These are phyloP conservation scores for Mizuhopecten yessoensis DNA, from an alignment of 1,140 invertebrate genomes.

Conservation along the genomic window DNA sequence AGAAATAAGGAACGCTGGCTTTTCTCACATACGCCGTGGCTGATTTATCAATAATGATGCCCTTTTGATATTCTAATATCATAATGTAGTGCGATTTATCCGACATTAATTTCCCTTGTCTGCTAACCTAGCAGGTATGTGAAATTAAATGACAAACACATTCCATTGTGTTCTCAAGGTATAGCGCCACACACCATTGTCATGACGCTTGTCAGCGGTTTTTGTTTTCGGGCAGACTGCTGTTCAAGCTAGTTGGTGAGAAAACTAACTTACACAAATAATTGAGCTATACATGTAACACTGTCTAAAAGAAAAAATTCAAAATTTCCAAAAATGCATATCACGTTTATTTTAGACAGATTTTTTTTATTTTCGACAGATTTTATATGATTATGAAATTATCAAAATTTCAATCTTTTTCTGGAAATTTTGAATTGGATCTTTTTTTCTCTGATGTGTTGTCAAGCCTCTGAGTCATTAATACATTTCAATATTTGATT, in stretches of 20 bases:
- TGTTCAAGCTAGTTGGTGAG: too few relatives aligned
- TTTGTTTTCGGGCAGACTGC: not conserved
- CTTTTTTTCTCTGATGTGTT: not conserved
- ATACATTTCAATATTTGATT: not conserved
- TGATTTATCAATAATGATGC: constrained; percentile 26
- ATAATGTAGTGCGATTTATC: constrained; percentile 17
- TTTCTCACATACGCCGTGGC: not conserved
- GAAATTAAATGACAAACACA: constrained; percentile 29
- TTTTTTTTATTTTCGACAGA: too few relatives aligned
- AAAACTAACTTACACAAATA: not conserved
- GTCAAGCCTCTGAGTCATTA: too few relatives aligned
- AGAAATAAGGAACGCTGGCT: not conserved
- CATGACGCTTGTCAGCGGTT: not conserved
- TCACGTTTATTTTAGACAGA: too few relatives aligned
- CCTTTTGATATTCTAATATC: constrained; percentile 29
- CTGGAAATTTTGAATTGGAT: too few relatives aligned
- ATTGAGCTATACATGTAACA: not conserved
- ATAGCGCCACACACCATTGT: not conserved
- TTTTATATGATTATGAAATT: too few relatives aligned
- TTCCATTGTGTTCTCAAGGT: not conserved
- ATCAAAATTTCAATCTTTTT: too few relatives aligned
- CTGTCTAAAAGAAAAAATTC: not conserved
- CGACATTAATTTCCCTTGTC: constrained; percentile 38
- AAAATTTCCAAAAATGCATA: too few relatives aligned
- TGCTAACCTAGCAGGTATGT: constrained; percentile 10